Evolutionary conservation across 2,113 vertebrate genomes (phyloP).

Genomic region (Cheirogaleus medius): DNA sequence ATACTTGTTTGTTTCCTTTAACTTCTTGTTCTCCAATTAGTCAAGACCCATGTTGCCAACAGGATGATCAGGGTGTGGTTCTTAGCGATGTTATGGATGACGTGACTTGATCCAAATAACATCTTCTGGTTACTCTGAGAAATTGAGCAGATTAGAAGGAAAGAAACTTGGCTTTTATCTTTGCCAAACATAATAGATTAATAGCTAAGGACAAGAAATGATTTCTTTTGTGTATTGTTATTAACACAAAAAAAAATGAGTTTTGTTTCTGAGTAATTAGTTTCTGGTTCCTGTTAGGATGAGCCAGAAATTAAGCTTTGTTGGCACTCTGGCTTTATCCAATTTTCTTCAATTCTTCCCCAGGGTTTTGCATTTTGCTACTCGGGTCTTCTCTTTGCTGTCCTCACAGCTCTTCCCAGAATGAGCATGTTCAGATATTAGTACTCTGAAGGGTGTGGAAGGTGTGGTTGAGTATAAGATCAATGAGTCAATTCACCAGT

Average conservation of each 20-base stretch:
- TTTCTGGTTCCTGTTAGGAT: not conserved
- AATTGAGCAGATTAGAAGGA: not conserved
- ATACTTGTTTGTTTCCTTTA: not conserved
- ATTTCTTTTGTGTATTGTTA: not conserved
- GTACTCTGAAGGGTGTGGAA: not conserved
- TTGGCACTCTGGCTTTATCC: not conserved
- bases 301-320: not conserved
- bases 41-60: not conserved
- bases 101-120: not conserved
- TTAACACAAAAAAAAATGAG: not conserved
- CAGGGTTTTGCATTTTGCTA: not conserved
- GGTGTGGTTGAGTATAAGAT: too few relatives aligned
- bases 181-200: not conserved
- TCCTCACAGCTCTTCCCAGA: not conserved
- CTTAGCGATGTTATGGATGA: not conserved
- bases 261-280: not conserved
- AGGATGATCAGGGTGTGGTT: not conserved
- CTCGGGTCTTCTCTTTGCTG: not conserved
- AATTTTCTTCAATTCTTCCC: not conserved
- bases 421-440: not conserved
- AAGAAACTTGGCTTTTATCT: slow-evolving; percentile 14
- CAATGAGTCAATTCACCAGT: not conserved
- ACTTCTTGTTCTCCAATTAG: not conserved
- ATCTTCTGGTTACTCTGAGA: not conserved
- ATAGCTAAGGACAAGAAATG: not conserved